phyloP scores from a whole-genome alignment of 2,888 invertebrate genomes.

The Sisyra terminalis region DNA sequence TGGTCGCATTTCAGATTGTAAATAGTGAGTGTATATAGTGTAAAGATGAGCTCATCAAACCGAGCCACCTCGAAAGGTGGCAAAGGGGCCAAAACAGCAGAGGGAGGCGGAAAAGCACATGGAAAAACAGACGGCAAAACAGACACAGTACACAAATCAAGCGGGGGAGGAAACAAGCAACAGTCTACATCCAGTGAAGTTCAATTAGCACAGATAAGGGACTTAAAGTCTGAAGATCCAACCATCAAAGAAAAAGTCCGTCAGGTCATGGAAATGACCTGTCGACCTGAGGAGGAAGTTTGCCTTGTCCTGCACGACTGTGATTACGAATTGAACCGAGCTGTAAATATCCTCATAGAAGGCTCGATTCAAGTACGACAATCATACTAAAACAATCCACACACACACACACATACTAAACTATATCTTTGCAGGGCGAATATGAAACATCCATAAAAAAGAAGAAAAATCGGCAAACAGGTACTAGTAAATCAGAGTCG shows the following conservation, averaged over 20 bases:
- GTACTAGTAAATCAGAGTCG: slow-evolving; percentile 20
- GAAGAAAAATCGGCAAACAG: slow-evolving; percentile 56
- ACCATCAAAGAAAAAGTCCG: slow-evolving; percentile 51
- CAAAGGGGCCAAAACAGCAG: slow-evolving; percentile 17
- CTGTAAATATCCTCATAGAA: slow-evolving; percentile 67
- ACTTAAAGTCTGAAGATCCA: slow-evolving; percentile 34
- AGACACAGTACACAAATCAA: slow-evolving; percentile 21
- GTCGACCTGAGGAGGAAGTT: slow-evolving; percentile 78
- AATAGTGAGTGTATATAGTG: slow-evolving; percentile 69
- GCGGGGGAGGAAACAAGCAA: slow-evolving; percentile 17
- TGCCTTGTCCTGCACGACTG: slow-evolving; percentile 86
- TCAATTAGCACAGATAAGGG: slow-evolving; percentile 10
- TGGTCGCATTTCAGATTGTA: slow-evolving; percentile 48
- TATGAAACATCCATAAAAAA: slow-evolving; percentile 80
- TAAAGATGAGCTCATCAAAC: slow-evolving; percentile 55
- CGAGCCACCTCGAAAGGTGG: slow-evolving; percentile 51
- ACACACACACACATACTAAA: slow-evolving; percentile 1
- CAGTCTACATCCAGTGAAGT: slow-evolving; percentile 17
- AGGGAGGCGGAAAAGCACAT: slow-evolving; percentile 22
- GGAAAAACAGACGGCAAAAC: slow-evolving; percentile 23
- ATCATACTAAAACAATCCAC: background rate
- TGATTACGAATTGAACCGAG: slow-evolving; percentile 74
- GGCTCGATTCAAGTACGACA: slow-evolving; percentile 26
- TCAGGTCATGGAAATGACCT: slow-evolving; percentile 80
- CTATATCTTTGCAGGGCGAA: slow-evolving; percentile 39